These are phyloP conservation scores for Microctenopoma stevenorrisi DNA, from an alignment of 2,797 vertebrate species.

Conservation along the genomic window DNA sequence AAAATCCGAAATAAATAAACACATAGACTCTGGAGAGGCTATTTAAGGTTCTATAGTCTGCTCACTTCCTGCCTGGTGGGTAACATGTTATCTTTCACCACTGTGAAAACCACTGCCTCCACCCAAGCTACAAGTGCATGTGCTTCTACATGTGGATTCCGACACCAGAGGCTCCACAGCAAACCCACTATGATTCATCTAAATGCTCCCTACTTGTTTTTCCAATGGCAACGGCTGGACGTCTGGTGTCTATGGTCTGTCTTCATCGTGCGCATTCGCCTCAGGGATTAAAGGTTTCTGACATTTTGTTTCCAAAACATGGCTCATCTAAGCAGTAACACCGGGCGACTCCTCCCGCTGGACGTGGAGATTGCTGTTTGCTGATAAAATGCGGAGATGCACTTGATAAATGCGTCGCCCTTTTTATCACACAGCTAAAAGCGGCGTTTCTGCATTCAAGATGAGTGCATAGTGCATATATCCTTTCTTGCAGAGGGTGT, in stretches of 20 bases:
- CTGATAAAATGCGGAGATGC: constrained; percentile 13
- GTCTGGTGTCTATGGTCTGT: constrained; percentile 28
- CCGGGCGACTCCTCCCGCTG: constrained; percentile 14
- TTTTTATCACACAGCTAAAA: not conserved
- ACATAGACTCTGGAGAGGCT: constrained; percentile 51
- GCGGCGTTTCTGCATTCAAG: not conserved
- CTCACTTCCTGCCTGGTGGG: constrained; percentile 62
- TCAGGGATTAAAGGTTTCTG: constrained; percentile 25
- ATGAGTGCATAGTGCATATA: constrained; percentile 34
- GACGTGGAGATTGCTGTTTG: constrained; percentile 12
- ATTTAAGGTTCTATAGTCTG: constrained; percentile 49
- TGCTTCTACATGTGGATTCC: constrained; percentile 34
- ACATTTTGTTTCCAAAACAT: not conserved
- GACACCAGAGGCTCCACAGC: constrained; percentile 22
- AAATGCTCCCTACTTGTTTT: constrained; percentile 58
- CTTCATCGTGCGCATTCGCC: constrained; percentile 25
- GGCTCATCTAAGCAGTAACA: not conserved
- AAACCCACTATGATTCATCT: constrained; percentile 65
- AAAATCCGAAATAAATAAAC: constrained; percentile 67
- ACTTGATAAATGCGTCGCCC: not conserved
- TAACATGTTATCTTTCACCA: constrained; percentile 53
- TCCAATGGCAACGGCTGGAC: constrained; percentile 34
- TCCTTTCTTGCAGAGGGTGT: constrained; percentile 16
- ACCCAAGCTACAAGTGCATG: constrained; percentile 12
- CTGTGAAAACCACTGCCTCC: constrained; percentile 26